A percentile compares a stretch with the other conserved stretches of the same genome.
phyloP scores from a whole-genome alignment of 1,140 invertebrate species.

The Drosophila quadrilineata region DNA sequence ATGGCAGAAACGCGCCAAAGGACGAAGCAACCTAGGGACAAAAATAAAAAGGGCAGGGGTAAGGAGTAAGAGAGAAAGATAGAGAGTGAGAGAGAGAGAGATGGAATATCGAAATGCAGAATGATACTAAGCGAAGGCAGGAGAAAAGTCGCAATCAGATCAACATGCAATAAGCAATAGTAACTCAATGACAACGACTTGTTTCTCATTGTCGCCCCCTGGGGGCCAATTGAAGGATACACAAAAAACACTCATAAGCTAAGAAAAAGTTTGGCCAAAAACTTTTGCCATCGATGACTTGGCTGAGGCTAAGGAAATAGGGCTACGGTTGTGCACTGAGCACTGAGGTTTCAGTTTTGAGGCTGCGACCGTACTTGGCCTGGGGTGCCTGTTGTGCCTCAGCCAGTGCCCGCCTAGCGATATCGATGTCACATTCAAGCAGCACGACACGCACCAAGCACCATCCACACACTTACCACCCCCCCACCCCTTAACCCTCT shows the following conservation, averaged over 20 bases:
- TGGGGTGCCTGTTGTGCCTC: background rate
- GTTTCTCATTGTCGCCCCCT: conserved; percentile 35
- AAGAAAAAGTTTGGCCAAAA: conserved; percentile 69
- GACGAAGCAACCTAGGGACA: background rate
- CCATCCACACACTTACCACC: background rate
- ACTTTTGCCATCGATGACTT: conserved; percentile 74
- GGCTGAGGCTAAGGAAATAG: background rate
- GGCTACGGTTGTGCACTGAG: background rate
- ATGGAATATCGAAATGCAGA: too few species aligned
- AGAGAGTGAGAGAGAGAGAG: background rate
- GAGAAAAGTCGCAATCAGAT: too few species aligned
- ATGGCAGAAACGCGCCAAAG: conserved; percentile 36
- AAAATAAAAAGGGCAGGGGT: background rate
- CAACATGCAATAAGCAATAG: too few species aligned
- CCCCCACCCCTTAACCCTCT: background rate
- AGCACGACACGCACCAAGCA: too few species aligned
- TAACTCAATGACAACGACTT: conserved; percentile 62
- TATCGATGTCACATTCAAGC: conserved; percentile 74
- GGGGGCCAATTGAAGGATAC: conserved; percentile 67
- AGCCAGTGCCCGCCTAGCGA: conserved; percentile 57
- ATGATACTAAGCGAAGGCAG: too few species aligned
- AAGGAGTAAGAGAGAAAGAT: background rate
- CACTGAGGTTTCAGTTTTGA: too few species aligned
- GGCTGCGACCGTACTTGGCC: too few species aligned
- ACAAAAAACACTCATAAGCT: conserved; percentile 54